Evolutionary conservation across 2,888 invertebrate species (phyloP).

Genomic region (Aromia moschata): DNA sequence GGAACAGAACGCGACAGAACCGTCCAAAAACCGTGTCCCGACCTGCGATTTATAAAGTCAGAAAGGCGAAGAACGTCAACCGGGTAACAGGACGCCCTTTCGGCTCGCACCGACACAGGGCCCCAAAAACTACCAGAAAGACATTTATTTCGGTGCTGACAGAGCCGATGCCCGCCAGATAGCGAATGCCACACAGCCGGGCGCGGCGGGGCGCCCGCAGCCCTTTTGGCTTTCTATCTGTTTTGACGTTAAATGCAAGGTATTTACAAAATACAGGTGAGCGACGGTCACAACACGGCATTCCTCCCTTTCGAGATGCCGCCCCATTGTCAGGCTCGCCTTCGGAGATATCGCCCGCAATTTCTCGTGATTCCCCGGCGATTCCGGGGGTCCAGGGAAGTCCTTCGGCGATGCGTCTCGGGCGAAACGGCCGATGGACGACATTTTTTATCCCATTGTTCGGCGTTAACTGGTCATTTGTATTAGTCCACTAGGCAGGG

Average conservation of each 20-base stretch:
- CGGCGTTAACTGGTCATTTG: too few relatives aligned
- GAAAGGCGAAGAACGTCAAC: conserved; percentile 20
- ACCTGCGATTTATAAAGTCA: conserved; percentile 15
- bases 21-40: too few relatives aligned
- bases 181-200: conserved; percentile 61
- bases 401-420: conserved; percentile 15
- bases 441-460: conserved; percentile 1
- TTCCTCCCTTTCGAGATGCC: conserved; percentile 49
- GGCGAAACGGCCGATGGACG: background rate
- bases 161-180: conserved; percentile 59
- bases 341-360: conserved; percentile 53
- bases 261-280: conserved; percentile 63
- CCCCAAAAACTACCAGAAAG: conserved; percentile 52
- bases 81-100: conserved; percentile 31
- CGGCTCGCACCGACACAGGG: conserved; percentile 55
- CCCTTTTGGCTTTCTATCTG: conserved; percentile 49
- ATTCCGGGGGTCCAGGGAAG: conserved; percentile 11
- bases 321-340: conserved; percentile 43
- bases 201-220: conserved; percentile 54
- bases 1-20: too few relatives aligned
- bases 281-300: conserved; percentile 59
- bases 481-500: too few relatives aligned
- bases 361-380: conserved; percentile 46
- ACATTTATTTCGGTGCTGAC: conserved; percentile 63
- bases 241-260: conserved; percentile 61